Conservation (phyloP, 2,113 vertebrate species). For the Morone chrysops region DNA sequence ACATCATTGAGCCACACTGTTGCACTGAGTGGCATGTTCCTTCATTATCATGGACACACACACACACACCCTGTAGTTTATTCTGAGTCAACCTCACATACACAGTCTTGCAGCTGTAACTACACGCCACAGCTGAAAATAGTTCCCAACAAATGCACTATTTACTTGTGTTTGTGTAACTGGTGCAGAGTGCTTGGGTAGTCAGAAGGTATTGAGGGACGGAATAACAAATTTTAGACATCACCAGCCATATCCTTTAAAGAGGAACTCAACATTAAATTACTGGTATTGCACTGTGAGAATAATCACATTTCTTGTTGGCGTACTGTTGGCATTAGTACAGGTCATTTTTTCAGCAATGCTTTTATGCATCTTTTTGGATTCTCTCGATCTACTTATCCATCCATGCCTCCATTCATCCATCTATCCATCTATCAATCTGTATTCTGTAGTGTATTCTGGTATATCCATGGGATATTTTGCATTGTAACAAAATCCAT, state of each 20-base stretch:
- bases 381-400: too few relatives aligned
- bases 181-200: not conserved
- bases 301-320: too few relatives aligned
- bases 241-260: not conserved
- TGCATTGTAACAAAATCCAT: not conserved
- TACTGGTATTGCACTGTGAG: not conserved
- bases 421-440: too few relatives aligned
- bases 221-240: not conserved
- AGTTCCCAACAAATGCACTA: not conserved
- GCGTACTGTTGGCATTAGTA: too few relatives aligned
- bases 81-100: not conserved
- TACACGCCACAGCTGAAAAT: not conserved
- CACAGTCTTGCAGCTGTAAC: not conserved
- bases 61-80: not conserved
- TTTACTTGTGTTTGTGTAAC: not conserved
- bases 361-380: too few relatives aligned
- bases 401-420: too few relatives aligned
- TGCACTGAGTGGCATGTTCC: not conserved
- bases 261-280: not conserved
- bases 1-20: not conserved
- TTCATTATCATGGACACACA: not conserved
- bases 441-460: not conserved
- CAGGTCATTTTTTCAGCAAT: too few relatives aligned
- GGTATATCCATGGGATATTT: not conserved
- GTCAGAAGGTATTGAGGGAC: not conserved